phyloP scores from a whole-genome alignment of 2,888 invertebrate species.

The Arctia plantaginis region DNA sequence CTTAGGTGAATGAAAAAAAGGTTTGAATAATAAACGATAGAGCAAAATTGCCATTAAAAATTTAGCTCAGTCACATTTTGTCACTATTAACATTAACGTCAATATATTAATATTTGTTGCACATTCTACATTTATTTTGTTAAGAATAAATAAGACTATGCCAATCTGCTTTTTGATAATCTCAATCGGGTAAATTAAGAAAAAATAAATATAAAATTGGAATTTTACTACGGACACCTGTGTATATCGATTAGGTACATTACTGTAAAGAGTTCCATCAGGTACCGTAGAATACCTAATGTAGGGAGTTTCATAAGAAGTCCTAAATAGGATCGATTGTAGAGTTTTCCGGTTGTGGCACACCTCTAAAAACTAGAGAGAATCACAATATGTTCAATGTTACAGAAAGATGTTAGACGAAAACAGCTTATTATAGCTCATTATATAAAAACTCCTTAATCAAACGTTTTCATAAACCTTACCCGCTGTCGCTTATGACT shows the following conservation, averaged over 20 bases:
- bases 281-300: too few species aligned
- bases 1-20: too few species aligned
- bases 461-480: neutral
- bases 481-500: constrained; percentile 31
- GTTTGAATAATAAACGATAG: too few species aligned
- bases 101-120: too few species aligned
- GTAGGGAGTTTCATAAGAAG: neutral
- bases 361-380: too few species aligned
- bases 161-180: neutral
- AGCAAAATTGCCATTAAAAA: too few species aligned
- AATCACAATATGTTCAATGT: neutral
- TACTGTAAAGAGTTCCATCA: neutral
- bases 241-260: neutral
- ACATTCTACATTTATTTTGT: neutral
- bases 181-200: neutral
- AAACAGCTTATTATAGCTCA: neutral
- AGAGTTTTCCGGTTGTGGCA: too few species aligned
- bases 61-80: too few species aligned
- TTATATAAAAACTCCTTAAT: neutral
- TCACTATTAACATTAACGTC: too few species aligned
- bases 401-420: neutral
- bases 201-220: neutral
- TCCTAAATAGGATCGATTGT: neutral
- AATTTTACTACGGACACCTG: neutral
- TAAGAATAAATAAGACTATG: neutral